Evolutionary conservation across 2,888 invertebrate genomes (phyloP), one percentile per base, ranked within the genome.

Genomic region (Polyommatus iphigenia): DNA sequence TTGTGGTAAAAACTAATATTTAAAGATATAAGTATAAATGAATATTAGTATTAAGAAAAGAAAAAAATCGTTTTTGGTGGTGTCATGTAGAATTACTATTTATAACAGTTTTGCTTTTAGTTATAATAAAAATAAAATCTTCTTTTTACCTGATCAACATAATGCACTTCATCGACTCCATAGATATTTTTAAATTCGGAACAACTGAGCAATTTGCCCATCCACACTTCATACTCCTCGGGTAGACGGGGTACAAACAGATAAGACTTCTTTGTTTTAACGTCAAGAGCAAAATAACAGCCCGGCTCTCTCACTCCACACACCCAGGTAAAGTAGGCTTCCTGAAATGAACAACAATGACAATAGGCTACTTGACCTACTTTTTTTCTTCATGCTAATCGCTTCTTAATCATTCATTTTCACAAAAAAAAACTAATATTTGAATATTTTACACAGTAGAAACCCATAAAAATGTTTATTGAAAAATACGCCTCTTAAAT

Each of bases 291-390:
- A 73, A 99, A 99, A 89, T 95, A 98, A 87, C 97, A 99, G 77
- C 97, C 98, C 0, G 99, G 97, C 86, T 99, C 99, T 81, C 97
- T 95, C 0, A 98, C 99, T 15, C 99, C 99, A 90, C 99, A 99
- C 3, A 97, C 88, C 98, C 99, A 99, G 87, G 98, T 98, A 87
- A 99, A 99, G 88, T 97, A 99, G 0, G 99, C 98, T 91, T 99
- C 99, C 97, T 98, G 87, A 54, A 86, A 86, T 71, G 54, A 76
- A 75, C 2, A 20, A 20, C 46, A 4, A 41, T 41, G 13, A 5
- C 2, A 54, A 54, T 54, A 5, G 1, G 24, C 24, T n/a, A n/a
- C n/a, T n/a, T n/a, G n/a, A n/a, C n/a, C n/a, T n/a, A n/a, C n/a
- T n/a, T n/a, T n/a, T n/a, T n/a, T n/a, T n/a, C n/a, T n/a, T n/a